Evolutionary conservation across 2,113 vertebrate genomes (phyloP).

Genomic region (Halichoerus grypus): DNA sequence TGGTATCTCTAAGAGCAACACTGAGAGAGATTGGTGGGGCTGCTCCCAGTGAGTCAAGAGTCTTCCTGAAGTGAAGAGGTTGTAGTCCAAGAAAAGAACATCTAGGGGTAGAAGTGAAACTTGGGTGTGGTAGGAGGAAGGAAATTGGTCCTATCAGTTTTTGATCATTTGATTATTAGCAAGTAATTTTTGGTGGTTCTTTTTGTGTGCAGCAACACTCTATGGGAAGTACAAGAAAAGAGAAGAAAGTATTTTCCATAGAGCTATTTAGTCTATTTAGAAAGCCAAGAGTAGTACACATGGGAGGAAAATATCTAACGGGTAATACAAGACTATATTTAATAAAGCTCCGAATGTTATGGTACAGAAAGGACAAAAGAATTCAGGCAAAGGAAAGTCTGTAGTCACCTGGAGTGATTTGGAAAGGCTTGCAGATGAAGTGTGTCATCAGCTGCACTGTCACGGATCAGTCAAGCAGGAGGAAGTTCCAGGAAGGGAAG

Average conservation of each 20-base stretch:
- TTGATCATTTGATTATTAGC: not conserved
- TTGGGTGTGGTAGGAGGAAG: not conserved
- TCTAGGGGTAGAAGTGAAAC: not conserved
- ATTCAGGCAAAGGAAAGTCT: not conserved
- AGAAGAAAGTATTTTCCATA: not conserved
- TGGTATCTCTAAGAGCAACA: not conserved
- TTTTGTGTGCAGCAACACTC: not conserved
- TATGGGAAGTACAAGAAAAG: not conserved
- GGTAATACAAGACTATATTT: not conserved
- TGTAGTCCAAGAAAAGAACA: not conserved
- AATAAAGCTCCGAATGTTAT: not conserved
- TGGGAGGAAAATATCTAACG: not conserved
- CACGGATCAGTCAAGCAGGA: not conserved
- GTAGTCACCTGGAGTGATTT: not conserved
- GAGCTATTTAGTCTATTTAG: not conserved
- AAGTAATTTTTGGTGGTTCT: not conserved
- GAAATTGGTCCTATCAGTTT: not conserved
- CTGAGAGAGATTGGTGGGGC: not conserved
- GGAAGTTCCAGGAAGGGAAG: not conserved
- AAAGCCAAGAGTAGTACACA: not conserved
- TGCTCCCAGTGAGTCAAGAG: not conserved
- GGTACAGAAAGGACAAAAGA: not conserved
- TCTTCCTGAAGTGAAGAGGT: not conserved
- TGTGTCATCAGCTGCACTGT: too few species aligned
- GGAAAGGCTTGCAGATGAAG: not conserved